Evolutionary conservation across 2,888 invertebrate genomes (phyloP).

Genomic region (Orchesella flavescens): DNA sequence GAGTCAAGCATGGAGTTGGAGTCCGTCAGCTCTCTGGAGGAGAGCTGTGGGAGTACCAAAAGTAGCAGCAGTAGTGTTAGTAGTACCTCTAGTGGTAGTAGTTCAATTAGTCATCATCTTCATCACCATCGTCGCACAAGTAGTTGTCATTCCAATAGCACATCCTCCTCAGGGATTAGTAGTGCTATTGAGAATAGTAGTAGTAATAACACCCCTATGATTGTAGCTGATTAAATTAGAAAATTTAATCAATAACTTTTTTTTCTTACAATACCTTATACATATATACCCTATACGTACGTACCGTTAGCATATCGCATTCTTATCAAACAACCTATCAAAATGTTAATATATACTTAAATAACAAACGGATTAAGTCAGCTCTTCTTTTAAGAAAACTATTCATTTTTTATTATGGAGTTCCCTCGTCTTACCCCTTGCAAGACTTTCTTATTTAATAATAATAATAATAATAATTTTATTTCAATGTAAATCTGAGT

Average conservation of each 20-base stretch:
- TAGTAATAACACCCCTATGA: conserved; percentile 58
- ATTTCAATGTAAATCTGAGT: too few relatives aligned
- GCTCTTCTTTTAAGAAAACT: background rate
- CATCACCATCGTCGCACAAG: conserved; percentile 29
- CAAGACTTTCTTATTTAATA: too few relatives aligned
- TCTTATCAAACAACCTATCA: background rate
- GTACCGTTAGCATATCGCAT: conserved; percentile 50
- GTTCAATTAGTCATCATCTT: conserved; percentile 45
- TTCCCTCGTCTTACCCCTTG: too few relatives aligned
- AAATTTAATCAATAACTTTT: conserved; percentile 15
- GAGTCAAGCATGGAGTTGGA: conserved; percentile 55
- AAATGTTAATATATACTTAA: background rate
- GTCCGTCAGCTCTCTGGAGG: conserved; percentile 52
- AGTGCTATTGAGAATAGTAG: conserved; percentile 56
- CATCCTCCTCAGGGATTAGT: conserved; percentile 59
- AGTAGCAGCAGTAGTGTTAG: conserved; percentile 35
- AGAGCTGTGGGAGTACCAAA: conserved; percentile 27
- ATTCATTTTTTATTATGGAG: background rate
- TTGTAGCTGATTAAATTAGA: conserved; percentile 58
- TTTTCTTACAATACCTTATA: conserved; percentile 23
- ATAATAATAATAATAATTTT: too few relatives aligned
- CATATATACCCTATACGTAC: conserved; percentile 35
- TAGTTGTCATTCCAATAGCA: conserved; percentile 50
- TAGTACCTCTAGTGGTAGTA: conserved; percentile 47
- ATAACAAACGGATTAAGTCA: background rate